Evolutionary conservation across 2,888 invertebrate species (phyloP).

Genomic region (Agriopis aurantiaria): DNA sequence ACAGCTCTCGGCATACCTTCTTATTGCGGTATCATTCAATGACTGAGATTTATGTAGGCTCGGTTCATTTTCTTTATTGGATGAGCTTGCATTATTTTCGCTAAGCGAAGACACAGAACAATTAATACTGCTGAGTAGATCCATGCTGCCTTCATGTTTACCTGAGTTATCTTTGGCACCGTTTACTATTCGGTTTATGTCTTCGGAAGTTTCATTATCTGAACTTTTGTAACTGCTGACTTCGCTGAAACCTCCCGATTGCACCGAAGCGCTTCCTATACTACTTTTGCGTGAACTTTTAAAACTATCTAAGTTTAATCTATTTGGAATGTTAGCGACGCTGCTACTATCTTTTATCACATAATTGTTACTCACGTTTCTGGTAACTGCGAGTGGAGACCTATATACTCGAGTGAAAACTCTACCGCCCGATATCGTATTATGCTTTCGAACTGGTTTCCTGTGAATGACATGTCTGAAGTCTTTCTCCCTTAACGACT

Average conservation of each 20-base stretch:
- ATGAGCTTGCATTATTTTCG: slow-evolving; percentile 56
- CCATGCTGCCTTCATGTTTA: slow-evolving; percentile 51
- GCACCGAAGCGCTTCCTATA: slow-evolving; percentile 71
- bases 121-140: slow-evolving; percentile 51
- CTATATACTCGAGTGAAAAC: slow-evolving; percentile 78
- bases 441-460: slow-evolving; percentile 72
- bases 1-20: slow-evolving; percentile 54
- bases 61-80: slow-evolving; percentile 62
- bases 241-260: slow-evolving; percentile 75
- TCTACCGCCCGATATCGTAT: slow-evolving; percentile 77
- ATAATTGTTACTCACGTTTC: slow-evolving; percentile 38
- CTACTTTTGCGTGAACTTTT: slow-evolving; percentile 69
- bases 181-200: slow-evolving; percentile 56
- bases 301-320: slow-evolving; percentile 69
- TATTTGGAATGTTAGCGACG: slow-evolving; percentile 79
- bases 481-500: slow-evolving; percentile 76
- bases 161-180: slow-evolving; percentile 47
- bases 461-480: slow-evolving; percentile 72
- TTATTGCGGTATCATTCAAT: slow-evolving; percentile 67
- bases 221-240: slow-evolving; percentile 84
- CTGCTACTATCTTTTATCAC: slow-evolving; percentile 59
- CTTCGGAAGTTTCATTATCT: slow-evolving; percentile 77
- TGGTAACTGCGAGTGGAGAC: slow-evolving; percentile 49
- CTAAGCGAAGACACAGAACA: slow-evolving; percentile 60
- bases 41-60: slow-evolving; percentile 78